Evolutionary conservation across 1,140 invertebrate species (phyloP).

Genomic region (Drosophila prosaltans): DNA sequence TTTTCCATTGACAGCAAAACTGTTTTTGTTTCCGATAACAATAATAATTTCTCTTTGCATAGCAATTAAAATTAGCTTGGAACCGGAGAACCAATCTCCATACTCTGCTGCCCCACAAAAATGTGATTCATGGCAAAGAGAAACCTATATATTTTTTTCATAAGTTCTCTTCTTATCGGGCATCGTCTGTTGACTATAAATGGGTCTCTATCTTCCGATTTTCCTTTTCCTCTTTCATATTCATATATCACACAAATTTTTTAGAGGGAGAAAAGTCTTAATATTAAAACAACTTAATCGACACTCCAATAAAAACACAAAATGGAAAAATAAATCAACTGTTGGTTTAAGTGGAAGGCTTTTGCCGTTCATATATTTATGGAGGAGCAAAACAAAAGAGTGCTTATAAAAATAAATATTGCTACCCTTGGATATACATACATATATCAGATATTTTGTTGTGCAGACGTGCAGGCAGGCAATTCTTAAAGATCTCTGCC

Average conservation of each 20-base stretch:
- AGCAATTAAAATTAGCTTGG: conserved; percentile 3
- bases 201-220: background rate
- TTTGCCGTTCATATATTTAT: conserved; percentile 49
- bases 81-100: background rate
- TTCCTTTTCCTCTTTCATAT: background rate
- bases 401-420: conserved; percentile 44
- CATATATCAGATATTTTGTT: background rate
- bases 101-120: conserved; percentile 32
- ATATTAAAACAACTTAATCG: conserved; percentile 74
- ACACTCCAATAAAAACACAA: conserved; percentile 46
- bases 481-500: background rate
- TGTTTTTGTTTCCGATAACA: background rate
- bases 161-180: background rate
- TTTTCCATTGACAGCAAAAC: background rate
- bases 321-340: conserved; percentile 62
- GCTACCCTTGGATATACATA: conserved; percentile 1
- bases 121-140: conserved; percentile 23
- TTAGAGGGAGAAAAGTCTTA: conserved; percentile 22
- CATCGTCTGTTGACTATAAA: conserved; percentile 1
- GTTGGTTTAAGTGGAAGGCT: conserved; percentile 57
- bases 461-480: conserved; percentile 13
- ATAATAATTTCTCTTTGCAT: background rate
- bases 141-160: background rate
- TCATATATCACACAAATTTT: conserved; percentile 29
- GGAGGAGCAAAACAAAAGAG: conserved; percentile 30